phyloP scores from a whole-genome alignment of 2,888 invertebrate genomes.

The Lepidonotus clava region DNA sequence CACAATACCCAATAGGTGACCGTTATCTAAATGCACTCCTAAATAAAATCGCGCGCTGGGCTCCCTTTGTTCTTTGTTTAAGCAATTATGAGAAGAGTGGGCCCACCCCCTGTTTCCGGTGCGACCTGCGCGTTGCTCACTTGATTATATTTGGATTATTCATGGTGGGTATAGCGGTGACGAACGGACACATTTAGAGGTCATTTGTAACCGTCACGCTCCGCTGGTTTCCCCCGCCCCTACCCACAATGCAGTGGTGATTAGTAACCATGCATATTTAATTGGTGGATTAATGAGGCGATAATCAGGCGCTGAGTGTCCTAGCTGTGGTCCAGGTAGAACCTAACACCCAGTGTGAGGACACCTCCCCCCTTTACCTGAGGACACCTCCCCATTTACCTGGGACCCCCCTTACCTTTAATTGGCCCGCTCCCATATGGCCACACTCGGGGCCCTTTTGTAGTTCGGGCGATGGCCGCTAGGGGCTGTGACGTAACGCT shows the following conservation, averaged over 20 bases:
- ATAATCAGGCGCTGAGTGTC: no score
- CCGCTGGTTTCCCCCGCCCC: background rate
- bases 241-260: background rate
- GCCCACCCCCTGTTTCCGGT: background rate
- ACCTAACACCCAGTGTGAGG: no score
- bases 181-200: background rate
- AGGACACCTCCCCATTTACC: no score
- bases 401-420: no score
- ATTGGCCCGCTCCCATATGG: constrained; percentile 32
- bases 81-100: background rate
- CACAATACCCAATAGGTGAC: background rate
- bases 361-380: no score
- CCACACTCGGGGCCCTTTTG: background rate
- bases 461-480: background rate
- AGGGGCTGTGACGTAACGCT: background rate
- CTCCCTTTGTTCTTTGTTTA: background rate
- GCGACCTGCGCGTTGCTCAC: constrained; percentile 17
- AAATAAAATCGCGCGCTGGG: background rate
- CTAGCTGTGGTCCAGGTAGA: no score
- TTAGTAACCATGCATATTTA: constrained; percentile 38
- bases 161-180: background rate
- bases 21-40: constrained; percentile 40
- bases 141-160: constrained; percentile 30
- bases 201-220: background rate
- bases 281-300: constrained; percentile 38